Base-by-base conservation (phyloP, 2,797 vertebrate genomes). In the Pseudopleuronectes americanus region DNA sequence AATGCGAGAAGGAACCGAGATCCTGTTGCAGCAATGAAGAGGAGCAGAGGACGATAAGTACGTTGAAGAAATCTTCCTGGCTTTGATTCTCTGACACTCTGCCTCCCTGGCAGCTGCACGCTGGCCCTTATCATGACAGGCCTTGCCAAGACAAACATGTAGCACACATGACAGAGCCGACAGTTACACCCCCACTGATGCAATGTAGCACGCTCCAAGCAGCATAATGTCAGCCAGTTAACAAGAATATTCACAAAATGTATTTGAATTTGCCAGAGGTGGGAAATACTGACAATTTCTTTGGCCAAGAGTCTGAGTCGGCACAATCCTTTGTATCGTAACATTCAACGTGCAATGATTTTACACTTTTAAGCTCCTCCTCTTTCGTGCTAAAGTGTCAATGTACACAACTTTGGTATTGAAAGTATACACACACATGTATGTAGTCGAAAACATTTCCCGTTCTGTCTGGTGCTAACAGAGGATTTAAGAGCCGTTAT, bases 331-430 rank as follows among this genome's bases (percentile, higher is more conserved):
- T 13, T n/a, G 36, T 43, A 47, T 58, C 41, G 16, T 19, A 19
- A 52, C 8, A 24, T 21, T 48, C 10, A 53, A 21, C 55, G 24
- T 45, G 56, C 4, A 51, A 57, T 24, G 26, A 51, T 58, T 68
- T 23, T 1, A 31, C 38, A 55, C 8, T 68, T 75, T 77, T 41
- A 58, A 64, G 58, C 57, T 6, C 4, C 43, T 19, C 17, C 17
- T 19, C 43, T 16, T 17, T 13, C 41, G 0, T 33, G 45, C 0
- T 0, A 55, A 49, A 48, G 56, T 49, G 57, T 8, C 16, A 22
- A 26, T 48, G 43, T 48, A 73, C 59, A 52, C 38, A 57, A 71
- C 63, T 74, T 72, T 41, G 54, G 64, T 52, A 43, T 23, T 59
- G 33, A 60, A 28, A 63, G 31, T 3, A 38, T 13, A 38, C 36